Percentiles rank a stretch among this genome's conserved stretches.
phyloP scores from a whole-genome alignment of 2,113 vertebrate species.

The Murina feae region DNA sequence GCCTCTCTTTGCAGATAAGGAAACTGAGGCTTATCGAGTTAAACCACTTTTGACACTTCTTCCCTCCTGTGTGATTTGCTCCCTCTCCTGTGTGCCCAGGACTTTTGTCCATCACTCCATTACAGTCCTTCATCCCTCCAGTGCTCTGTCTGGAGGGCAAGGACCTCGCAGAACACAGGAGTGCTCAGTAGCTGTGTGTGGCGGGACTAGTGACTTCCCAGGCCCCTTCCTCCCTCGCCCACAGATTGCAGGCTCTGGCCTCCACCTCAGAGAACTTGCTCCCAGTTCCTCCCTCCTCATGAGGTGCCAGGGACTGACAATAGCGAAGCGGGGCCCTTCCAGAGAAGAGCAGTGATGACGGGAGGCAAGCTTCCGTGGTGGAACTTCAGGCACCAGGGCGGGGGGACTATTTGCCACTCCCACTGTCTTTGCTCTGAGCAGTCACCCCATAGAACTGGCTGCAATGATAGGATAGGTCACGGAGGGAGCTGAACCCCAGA shows the following conservation, averaged over 20 bases:
- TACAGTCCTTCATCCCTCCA: background rate
- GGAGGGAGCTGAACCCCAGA: background rate
- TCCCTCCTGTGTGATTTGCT: background rate
- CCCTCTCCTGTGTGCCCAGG: background rate
- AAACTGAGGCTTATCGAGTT: background rate
- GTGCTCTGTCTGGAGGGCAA: background rate
- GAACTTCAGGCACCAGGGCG: background rate
- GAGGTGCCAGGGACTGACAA: background rate
- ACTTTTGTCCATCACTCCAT: background rate
- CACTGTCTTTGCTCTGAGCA: background rate
- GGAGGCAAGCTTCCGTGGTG: background rate
- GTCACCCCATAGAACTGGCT: no score
- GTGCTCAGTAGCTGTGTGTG: background rate
- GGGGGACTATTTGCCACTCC: no score
- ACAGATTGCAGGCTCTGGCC: background rate
- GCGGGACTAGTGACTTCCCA: background rate
- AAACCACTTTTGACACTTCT: no score
- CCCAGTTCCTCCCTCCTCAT: background rate
- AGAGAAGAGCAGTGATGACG: background rate
- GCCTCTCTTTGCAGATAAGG: background rate
- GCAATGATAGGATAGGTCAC: background rate
- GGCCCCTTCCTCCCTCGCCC: background rate
- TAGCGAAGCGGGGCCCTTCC: background rate
- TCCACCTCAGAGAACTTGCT: background rate
- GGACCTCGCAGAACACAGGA: background rate